Evolutionary conservation across 2,797 vertebrate species (phyloP).

Genomic region (Brachyrhaphis roseni): DNA sequence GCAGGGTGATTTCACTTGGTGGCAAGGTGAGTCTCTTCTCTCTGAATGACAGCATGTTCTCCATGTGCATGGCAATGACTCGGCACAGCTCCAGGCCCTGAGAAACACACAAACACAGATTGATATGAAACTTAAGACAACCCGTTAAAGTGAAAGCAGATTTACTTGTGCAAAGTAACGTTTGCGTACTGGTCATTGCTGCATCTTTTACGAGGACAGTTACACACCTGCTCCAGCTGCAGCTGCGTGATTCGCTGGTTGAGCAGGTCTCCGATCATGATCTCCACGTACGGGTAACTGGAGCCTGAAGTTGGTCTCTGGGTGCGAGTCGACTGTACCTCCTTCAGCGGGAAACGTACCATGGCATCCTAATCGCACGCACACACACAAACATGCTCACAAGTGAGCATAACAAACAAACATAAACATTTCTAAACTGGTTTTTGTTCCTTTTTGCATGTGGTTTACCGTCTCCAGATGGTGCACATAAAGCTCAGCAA

Average conservation of each 20-base stretch:
- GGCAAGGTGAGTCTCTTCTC: conserved; percentile 94
- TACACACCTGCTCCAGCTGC: conserved; percentile 90
- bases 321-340: conserved; percentile 93
- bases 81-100: conserved; percentile 95
- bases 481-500: neutral
- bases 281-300: conserved; percentile 94
- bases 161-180: neutral
- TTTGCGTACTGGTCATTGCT: neutral
- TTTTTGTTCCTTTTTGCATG: neutral
- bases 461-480: neutral
- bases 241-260: conserved; percentile 90
- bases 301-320: conserved; percentile 89
- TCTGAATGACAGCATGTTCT: conserved; percentile 88
- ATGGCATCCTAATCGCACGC: conserved; percentile 82
- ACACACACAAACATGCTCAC: conserved; percentile 15
- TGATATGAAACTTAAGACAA: neutral
- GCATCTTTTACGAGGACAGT: neutral
- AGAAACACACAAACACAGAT: conserved; percentile 36
- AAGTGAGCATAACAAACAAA: neutral
- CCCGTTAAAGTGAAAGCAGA: neutral
- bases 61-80: conserved; percentile 92
- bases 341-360: conserved; percentile 89
- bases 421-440: too few relatives aligned
- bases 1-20: conserved; percentile 95
- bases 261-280: conserved; percentile 88